Base-by-base conservation (phyloP, 2,888 invertebrate genomes). In the Ceratothoa steindachneri region DNA sequence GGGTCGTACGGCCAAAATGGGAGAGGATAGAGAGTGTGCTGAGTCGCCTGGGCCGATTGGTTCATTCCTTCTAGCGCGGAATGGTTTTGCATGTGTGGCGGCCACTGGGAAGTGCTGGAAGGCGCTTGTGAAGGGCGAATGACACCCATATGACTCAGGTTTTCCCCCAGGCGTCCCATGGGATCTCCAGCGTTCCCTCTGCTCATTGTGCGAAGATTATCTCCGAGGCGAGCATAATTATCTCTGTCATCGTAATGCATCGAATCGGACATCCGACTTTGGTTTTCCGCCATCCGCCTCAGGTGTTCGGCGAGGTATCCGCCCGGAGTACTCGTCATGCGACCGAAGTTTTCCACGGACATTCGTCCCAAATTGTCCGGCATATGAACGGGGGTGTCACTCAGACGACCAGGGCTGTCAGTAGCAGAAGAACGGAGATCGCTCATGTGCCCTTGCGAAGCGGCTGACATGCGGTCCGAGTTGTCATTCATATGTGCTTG, bases 1-100 rank as follows among this genome's bases (percentile, higher is more conserved):
- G 79, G 76, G 27, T 79, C 79, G 41, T 79, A 79, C 52, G 79
- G 79, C 79, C 79, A 79, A 69, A 79, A 79, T 2, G 79, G 79
- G n/a, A 79, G 68, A 24, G 79, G 79, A 69, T 79, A 79, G 1
- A 79, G 71, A 9, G 79, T 68, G 28, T 79, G 79, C 30, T 79
- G 79, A 27, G 74, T 72, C 2, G 78, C 71, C 69, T 79, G 79
- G 24, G 79, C 52, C 9, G 71, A 65, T 22, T 79, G 79, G 69
- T 79, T 79, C 79, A 79, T 79, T 15, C 79, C 74, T 9, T 79
- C 79, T 24, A 79, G 52, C 15, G 76, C 72, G 12, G 79, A 69
- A 52, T 78, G 78, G 55, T 79, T 79, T 69, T 79, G 79, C 79
- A 79, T 79, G 52, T 79, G 79, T 30, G 79, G 79, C 3, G 79